These are phyloP conservation scores for Haliclystus octoradiatus DNA, from an alignment of 30 jellyfish, hydroid and myxozoan genomes.

Conservation along the genomic window DNA sequence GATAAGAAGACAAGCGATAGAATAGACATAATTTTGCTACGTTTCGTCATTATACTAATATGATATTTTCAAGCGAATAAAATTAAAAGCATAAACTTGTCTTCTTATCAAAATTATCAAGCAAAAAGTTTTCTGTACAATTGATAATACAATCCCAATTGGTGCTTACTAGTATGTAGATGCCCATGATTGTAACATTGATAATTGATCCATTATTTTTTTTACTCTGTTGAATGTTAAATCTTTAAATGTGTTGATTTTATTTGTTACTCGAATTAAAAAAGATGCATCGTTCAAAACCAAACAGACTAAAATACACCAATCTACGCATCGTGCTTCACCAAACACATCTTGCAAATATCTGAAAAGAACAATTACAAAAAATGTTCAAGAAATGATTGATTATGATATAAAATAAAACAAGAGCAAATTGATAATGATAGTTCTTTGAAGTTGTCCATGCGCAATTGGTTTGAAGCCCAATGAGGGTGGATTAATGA, in stretches of 20 bases:
- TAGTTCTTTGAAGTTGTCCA: too few species aligned
- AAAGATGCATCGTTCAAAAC: conserved; percentile 61
- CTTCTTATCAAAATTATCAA: too few species aligned
- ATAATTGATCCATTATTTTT: conserved; percentile 27
- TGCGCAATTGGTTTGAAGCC: too few species aligned
- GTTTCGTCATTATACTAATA: too few species aligned
- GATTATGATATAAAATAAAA: neutral
- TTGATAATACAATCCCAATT: too few species aligned
- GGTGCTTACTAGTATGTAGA: conserved; percentile 50
- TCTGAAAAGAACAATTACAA: conserved; percentile 19
- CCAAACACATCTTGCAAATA: conserved; percentile 55
- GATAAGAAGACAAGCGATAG: too few species aligned
- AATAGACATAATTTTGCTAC: too few species aligned
- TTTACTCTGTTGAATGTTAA: conserved; percentile 45
- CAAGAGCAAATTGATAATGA: neutral
- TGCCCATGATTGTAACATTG: conserved; percentile 59
- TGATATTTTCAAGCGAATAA: too few species aligned
- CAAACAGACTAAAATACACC: conserved; percentile 71
- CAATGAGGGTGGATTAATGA: neutral
- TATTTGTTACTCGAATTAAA: conserved; percentile 40
- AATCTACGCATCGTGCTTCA: conserved; percentile 85
- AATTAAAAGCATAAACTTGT: too few species aligned
- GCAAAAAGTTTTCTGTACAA: too few species aligned
- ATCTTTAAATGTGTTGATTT: conserved; percentile 58
- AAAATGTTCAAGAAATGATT: neutral